A percentile compares a stretch with the other conserved stretches of the same genome.
phyloP scores from a whole-genome alignment of 2,113 vertebrate genomes.

The Struthidea cinerea region DNA sequence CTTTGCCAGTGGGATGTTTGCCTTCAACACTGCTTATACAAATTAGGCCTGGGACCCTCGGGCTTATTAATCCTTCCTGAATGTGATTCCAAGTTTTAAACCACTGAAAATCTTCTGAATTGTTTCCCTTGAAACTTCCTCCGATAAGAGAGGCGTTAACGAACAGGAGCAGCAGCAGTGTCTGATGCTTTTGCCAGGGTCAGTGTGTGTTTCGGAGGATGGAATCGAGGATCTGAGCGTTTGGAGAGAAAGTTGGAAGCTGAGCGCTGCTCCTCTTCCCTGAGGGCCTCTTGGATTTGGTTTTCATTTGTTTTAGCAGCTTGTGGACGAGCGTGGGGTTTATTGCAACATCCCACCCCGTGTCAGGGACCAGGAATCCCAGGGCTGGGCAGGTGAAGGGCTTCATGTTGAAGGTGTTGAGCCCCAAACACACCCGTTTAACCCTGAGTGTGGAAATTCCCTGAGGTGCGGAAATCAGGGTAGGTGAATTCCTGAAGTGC shows the following conservation, averaged over 20 bases:
- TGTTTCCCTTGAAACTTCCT: not conserved
- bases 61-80: not conserved
- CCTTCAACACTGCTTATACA: not conserved
- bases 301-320: not conserved
- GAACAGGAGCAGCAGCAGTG: not conserved
- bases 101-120: not conserved
- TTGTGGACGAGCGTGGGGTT: fast-evolving
- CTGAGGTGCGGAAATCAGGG: not conserved
- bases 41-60: not conserved
- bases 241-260: not conserved
- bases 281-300: not conserved
- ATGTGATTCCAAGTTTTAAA: not conserved
- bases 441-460: not conserved
- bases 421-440: not conserved
- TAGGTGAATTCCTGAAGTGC: not conserved
- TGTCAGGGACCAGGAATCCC: not conserved
- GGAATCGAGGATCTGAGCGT: not conserved
- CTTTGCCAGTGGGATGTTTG: not conserved
- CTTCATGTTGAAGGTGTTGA: not conserved
- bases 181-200: not conserved
- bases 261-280: not conserved
- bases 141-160: not conserved
- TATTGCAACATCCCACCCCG: not conserved
- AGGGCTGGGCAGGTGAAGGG: not conserved
- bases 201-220: not conserved